phyloP scores from a whole-genome alignment of 2,888 invertebrate genomes.

The Cantharis flavilabris region DNA sequence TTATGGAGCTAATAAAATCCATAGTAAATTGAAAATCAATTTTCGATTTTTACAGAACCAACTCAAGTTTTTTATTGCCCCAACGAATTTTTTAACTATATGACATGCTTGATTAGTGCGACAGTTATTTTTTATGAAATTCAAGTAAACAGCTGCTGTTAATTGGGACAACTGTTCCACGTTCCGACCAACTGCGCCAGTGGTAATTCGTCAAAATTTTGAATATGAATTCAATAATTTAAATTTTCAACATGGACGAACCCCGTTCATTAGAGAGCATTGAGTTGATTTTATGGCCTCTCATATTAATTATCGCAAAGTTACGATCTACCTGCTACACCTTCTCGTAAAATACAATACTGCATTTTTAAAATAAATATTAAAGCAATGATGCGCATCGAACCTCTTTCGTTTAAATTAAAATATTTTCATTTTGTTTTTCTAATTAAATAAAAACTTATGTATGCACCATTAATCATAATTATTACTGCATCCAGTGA shows the following conservation, averaged over 20 bases:
- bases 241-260: not conserved
- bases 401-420: not conserved
- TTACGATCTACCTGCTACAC: conserved; percentile 15
- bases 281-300: conserved; percentile 18
- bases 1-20: not conserved
- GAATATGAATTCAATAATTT: not conserved
- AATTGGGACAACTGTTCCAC: not conserved
- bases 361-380: not conserved
- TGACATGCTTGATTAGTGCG: not conserved
- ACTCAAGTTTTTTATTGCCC: not conserved
- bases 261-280: conserved; percentile 18
- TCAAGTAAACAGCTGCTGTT: not conserved
- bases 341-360: conserved; percentile 1
- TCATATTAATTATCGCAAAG: conserved; percentile 20
- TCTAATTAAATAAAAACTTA: not conserved
- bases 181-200: not conserved
- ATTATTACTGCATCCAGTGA: not conserved
- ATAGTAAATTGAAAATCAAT: not conserved
- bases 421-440: not conserved
- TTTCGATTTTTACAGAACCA: not conserved
- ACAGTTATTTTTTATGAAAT: not conserved
- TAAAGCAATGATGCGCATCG: not conserved
- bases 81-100: not conserved
- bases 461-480: not conserved
- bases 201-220: not conserved